These are phyloP conservation scores for Phataginus tetradactyla DNA, from an alignment of 2,797 vertebrate genomes.

Conservation along the genomic window DNA sequence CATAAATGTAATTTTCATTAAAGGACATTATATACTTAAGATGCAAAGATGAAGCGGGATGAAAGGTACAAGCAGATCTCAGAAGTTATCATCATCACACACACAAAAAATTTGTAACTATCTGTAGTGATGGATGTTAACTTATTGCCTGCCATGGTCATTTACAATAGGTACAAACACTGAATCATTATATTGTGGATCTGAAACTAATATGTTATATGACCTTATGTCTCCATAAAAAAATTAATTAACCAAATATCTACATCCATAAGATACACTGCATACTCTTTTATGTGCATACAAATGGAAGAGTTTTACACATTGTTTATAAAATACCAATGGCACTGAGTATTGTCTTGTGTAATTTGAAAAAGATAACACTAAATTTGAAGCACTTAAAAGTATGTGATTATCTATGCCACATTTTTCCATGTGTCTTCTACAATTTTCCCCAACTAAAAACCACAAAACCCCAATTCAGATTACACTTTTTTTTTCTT, in stretches of 20 bases:
- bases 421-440: constrained; percentile 18
- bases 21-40: background rate
- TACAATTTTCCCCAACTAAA: background rate
- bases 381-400: constrained; percentile 51
- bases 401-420: background rate
- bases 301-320: constrained; percentile 43
- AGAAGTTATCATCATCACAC: background rate
- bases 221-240: background rate
- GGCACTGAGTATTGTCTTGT: constrained; percentile 27
- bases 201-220: background rate
- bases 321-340: constrained; percentile 66
- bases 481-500: background rate
- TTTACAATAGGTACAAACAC: background rate
- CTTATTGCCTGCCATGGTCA: background rate
- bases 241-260: background rate
- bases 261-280: background rate
- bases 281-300: background rate
- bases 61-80: background rate
- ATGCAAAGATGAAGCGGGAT: background rate
- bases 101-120: background rate
- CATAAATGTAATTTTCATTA: background rate
- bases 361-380: constrained; percentile 57
- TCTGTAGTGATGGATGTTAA: background rate
- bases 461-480: constrained; percentile 4
- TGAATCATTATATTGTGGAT: background rate